Percentiles rank a stretch among this genome's conserved stretches.
These are phyloP conservation scores for Alcedo quadribrachys DNA, from an alignment of 2,797 vertebrate species.

Conservation along the genomic window DNA sequence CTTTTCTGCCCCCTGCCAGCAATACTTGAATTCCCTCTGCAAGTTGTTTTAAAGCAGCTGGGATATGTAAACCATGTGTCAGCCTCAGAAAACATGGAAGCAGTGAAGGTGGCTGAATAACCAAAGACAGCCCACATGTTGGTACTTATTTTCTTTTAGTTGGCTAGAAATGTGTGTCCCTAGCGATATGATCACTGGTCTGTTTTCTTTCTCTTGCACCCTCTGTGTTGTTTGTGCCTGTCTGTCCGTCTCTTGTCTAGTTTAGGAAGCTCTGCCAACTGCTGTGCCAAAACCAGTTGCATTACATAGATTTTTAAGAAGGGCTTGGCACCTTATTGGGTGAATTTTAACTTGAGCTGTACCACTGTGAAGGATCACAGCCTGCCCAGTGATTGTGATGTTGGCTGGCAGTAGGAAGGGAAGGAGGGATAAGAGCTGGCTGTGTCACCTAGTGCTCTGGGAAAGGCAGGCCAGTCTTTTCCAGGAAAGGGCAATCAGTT, in stretches of 20 bases:
- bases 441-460: neutral
- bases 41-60: neutral
- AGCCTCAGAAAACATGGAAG: neutral
- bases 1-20: neutral
- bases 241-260: slow-evolving; percentile 8
- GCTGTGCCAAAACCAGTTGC: neutral
- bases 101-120: neutral
- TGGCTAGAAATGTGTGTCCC: neutral
- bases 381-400: neutral
- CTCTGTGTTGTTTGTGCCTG: slow-evolving; percentile 12
- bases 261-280: slow-evolving; percentile 15
- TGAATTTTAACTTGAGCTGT: neutral
- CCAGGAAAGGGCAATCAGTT: neutral
- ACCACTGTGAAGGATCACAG: neutral
- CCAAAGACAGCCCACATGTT: neutral
- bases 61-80: neutral
- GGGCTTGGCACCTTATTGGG: neutral
- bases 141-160: neutral
- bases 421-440: neutral
- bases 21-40: neutral
- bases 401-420: neutral
- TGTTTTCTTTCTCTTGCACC: slow-evolving; percentile 38
- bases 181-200: slow-evolving; percentile 35
- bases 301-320: neutral
- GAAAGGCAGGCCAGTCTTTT: neutral